phyloP scores from a whole-genome alignment of 2,113 vertebrate genomes.

The Zosterops borbonicus region DNA sequence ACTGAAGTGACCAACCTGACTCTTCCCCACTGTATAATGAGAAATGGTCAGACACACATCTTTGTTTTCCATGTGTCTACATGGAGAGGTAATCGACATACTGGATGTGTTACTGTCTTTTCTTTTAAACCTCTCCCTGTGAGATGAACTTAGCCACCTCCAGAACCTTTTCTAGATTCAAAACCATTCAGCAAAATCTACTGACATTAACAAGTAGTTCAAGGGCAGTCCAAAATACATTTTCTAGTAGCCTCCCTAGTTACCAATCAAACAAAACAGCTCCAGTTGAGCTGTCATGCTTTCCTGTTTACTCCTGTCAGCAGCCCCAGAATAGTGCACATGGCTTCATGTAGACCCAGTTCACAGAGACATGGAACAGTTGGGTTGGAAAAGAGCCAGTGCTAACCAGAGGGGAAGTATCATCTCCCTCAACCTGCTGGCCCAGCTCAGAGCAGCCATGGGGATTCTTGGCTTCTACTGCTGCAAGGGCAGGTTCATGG shows the following conservation, averaged over 20 bases:
- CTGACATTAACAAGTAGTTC: neutral
- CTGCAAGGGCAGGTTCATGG: neutral
- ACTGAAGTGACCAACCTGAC: neutral
- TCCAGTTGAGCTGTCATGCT: neutral
- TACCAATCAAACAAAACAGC: neutral
- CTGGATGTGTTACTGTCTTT: neutral
- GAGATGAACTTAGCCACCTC: neutral
- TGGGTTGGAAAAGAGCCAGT: neutral
- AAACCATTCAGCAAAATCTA: neutral
- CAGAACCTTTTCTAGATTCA: neutral
- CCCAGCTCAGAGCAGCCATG: neutral
- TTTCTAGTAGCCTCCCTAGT: neutral
- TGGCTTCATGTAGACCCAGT: neutral
- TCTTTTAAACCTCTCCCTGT: neutral
- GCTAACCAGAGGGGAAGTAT: neutral
- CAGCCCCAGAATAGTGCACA: neutral
- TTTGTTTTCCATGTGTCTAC: fast-evolving
- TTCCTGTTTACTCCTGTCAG: neutral
- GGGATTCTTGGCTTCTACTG: neutral
- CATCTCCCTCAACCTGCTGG: neutral
- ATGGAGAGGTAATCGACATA: neutral
- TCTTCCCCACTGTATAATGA: fast-evolving
- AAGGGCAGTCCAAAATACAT: neutral
- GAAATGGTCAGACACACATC: neutral
- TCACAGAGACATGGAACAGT: neutral